These are phyloP conservation scores for Oncorhynchus keta DNA, from an alignment of 2,113 vertebrate species.

Conservation along the genomic window DNA sequence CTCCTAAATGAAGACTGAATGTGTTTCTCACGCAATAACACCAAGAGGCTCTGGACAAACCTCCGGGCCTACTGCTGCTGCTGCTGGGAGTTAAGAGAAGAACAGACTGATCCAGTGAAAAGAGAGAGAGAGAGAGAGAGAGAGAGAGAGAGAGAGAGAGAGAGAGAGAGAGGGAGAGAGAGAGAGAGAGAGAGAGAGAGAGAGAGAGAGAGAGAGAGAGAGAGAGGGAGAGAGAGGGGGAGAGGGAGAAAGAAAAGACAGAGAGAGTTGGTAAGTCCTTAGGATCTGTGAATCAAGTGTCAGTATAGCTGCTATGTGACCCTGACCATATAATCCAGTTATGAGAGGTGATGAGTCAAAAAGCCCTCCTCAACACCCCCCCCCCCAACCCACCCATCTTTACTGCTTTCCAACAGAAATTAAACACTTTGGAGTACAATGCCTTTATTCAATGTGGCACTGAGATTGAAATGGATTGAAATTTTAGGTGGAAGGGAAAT, in stretches of 20 bases:
- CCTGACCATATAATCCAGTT: constrained; percentile 45
- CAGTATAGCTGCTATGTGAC: constrained; percentile 27
- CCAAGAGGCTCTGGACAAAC: constrained; percentile 6
- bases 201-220: not conserved
- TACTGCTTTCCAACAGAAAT: no score
- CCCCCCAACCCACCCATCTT: not conserved
- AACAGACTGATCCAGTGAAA: not conserved
- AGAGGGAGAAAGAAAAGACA: not conserved
- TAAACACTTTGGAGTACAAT: no score
- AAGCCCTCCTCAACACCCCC: not conserved
- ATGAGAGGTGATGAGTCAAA: constrained; percentile 35
- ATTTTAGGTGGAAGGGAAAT: not conserved
- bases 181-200: not conserved
- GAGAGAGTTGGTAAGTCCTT: not conserved
- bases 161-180: not conserved
- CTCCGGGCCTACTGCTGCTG: not conserved
- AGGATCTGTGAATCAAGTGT: constrained; percentile 13
- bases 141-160: not conserved
- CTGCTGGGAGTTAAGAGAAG: not conserved
- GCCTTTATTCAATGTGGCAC: no score
- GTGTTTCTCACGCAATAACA: constrained; percentile 27
- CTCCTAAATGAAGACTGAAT: constrained; percentile 56
- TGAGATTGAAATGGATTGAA: no score
- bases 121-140: not conserved
- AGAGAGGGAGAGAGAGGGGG: not conserved